A percentile compares a stretch with the other conserved stretches of the same genome.
Evolutionary conservation across 2,113 vertebrate species (phyloP).

Genomic region (Carettochelys insculpta): DNA sequence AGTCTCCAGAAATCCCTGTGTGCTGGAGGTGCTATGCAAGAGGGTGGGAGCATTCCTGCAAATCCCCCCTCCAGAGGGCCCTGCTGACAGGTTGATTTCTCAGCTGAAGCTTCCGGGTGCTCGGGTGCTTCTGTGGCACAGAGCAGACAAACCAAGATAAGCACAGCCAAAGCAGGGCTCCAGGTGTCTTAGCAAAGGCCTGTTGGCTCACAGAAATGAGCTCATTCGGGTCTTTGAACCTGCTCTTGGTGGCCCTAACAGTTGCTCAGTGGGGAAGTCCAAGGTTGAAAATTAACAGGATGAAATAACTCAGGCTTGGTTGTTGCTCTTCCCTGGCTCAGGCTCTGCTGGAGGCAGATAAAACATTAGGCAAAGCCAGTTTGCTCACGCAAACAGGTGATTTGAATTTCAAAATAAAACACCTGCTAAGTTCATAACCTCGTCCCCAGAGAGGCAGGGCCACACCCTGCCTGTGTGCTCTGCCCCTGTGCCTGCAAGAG

Average conservation of each 20-base stretch:
- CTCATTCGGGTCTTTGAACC: background rate
- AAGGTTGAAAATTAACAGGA: background rate
- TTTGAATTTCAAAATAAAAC: background rate
- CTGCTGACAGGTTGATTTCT: background rate
- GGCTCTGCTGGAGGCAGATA: background rate
- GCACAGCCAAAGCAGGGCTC: background rate
- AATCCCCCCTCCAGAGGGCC: background rate
- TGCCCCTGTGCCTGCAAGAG: too few relatives aligned
- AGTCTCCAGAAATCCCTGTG: background rate
- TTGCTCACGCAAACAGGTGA: rapidly evolving
- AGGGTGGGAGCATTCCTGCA: too few relatives aligned
- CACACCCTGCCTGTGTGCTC: background rate
- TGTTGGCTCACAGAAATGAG: rapidly evolving
- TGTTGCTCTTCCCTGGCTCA: background rate
- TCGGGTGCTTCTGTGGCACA: background rate
- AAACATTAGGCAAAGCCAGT: background rate
- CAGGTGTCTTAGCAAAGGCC: background rate
- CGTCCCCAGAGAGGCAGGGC: background rate
- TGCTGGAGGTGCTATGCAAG: background rate
- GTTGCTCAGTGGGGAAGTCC: background rate
- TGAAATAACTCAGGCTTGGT: background rate
- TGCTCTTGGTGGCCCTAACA: background rate
- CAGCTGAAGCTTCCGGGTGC: background rate
- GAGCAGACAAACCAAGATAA: background rate
- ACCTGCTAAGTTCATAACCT: background rate